A percentile compares a stretch with the other conserved stretches of the same genome.
Conservation (phyloP, 1,140 invertebrate species). For the Aricia agestis region DNA sequence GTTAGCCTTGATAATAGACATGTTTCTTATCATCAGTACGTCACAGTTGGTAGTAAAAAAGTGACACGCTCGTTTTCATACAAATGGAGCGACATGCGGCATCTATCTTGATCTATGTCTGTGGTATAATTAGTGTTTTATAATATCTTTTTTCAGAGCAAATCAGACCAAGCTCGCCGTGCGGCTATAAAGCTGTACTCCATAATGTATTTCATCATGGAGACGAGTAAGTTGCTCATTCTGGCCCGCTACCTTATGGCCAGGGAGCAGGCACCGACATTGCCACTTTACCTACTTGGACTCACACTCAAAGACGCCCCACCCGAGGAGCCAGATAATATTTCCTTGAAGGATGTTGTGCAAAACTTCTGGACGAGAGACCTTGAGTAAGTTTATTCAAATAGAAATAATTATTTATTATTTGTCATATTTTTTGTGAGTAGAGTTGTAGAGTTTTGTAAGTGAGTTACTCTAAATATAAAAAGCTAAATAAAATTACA, state of each 20-base stretch:
- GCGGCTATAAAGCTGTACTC: conserved; percentile 47
- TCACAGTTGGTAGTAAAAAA: too few relatives aligned
- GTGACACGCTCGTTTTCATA: too few relatives aligned
- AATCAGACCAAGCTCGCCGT: conserved; percentile 32
- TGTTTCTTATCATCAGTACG: too few relatives aligned
- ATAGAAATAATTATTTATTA: not conserved
- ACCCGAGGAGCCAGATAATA: conserved; percentile 31
- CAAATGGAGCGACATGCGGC: too few relatives aligned
- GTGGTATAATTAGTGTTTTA: too few relatives aligned
- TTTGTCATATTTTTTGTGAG: too few relatives aligned
- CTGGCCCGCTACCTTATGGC: conserved; percentile 43
- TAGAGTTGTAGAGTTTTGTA: too few relatives aligned
- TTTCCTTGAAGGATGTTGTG: conserved; percentile 44
- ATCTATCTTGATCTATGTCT: too few relatives aligned
- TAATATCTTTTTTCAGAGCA: too few relatives aligned
- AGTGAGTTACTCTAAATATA: too few relatives aligned
- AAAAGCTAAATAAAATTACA: too few relatives aligned
- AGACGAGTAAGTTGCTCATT: conserved; percentile 31
- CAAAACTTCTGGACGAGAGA: conserved; percentile 38
- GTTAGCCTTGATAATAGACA: too few relatives aligned
- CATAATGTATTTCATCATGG: conserved; percentile 33
- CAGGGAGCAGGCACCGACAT: conserved; percentile 24
- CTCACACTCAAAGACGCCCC: conserved; percentile 46
- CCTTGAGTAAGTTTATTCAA: conserved; percentile 33
- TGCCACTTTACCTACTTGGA: conserved; percentile 39